Evolutionary conservation across 2,113 vertebrate genomes (phyloP), one percentile per base, ranked within the genome.

Genomic region (Hipposideros armiger): DNA sequence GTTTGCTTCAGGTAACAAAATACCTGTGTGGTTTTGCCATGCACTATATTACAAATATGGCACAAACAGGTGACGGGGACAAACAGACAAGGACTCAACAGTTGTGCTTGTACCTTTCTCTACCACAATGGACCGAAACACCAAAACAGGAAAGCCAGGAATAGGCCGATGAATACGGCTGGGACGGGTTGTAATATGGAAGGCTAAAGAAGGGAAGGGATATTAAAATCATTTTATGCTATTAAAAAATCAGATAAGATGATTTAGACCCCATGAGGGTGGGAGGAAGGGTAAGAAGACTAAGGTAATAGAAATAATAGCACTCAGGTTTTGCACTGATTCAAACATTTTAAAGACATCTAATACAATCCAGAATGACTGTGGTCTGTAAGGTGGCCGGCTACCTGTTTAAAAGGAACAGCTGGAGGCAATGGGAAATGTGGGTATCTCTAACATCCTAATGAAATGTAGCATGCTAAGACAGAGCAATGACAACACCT

Each of bases 91-190:
- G 76, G 98, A 99, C 98, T 98, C 98, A 98, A 99, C 98, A 99
- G 98, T 98, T 98, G 98, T 98, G 98, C 98, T 98, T 99, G 99
- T 99, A 99, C 99, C 99, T 99, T 99, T 99, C 99, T 98, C 99
- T 99, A 99, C 99, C 99, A 99, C 99, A 99, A 99, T 99, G 99
- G 99, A 99, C 99, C 99, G 99, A 99, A 99, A 99, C 99, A 99
- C 99, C 99, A 99, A 99, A 99, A 99, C 99, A 99, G 99, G 99
- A 99, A 99, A 99, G 99, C 99, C 99, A 99, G 99, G 99, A 99
- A 99, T 99, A 99, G 99, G 99, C 99, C 99, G 99, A 99, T 99
- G 99, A 99, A 99, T 99, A 99, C 99, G 99, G 99, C 99, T 99
- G 99, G 99, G 99, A 99, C 99, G 98, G 99, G 99, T 99, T 99